Percentiles rank a stretch among this genome's conserved stretches.
phyloP scores from a whole-genome alignment of 2,797 vertebrate species.

The Kryptopterus vitreolus region DNA sequence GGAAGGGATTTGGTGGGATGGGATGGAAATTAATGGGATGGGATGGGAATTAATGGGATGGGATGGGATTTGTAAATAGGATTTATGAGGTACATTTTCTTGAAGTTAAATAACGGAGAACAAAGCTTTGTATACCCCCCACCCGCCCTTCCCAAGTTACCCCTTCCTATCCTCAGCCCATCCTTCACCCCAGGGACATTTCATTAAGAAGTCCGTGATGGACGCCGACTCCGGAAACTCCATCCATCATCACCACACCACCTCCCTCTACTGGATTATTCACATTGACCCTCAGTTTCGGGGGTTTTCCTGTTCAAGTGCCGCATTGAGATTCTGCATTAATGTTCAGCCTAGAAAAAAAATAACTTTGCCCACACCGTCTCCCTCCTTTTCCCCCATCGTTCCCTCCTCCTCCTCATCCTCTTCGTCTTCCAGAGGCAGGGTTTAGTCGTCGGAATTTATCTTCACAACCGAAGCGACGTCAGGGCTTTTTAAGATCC shows the following conservation, averaged over 20 bases:
- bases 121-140: neutral
- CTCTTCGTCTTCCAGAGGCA: constrained; percentile 32
- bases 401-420: constrained; percentile 1
- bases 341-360: neutral
- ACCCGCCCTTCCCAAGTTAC: no score
- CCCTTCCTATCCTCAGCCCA: neutral
- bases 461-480: constrained; percentile 39
- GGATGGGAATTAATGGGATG: no score
- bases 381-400: neutral
- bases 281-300: constrained; percentile 43
- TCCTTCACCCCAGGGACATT: neutral
- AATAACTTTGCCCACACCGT: neutral
- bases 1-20: no score
- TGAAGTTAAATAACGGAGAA: neutral
- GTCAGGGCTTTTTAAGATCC: constrained; percentile 45
- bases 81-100: no score
- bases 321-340: neutral
- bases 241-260: constrained; percentile 3
- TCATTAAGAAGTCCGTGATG: neutral
- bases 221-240: neutral
- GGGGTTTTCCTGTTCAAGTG: neutral
- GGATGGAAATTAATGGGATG: no score
- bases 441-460: constrained; percentile 48
- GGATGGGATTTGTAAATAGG: no score
- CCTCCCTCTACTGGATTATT: constrained; percentile 37